Conservation (phyloP, 2,888 invertebrate species). For the Lasioglossum morio region DNA sequence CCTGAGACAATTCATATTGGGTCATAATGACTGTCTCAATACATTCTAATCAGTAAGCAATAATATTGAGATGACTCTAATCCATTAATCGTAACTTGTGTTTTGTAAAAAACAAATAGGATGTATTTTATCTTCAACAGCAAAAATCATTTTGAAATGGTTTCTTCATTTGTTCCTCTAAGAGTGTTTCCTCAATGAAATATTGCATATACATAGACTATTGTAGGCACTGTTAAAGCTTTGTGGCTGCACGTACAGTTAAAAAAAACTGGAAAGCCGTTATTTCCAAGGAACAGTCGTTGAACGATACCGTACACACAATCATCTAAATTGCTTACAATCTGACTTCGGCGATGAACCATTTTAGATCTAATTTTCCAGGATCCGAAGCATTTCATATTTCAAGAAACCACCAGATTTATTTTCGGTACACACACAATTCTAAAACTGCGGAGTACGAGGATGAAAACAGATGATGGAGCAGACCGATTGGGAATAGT, state of each 20-base stretch:
- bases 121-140: background rate
- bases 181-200: background rate
- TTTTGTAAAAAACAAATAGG: background rate
- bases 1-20: too few species aligned
- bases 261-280: background rate
- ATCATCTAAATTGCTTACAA: background rate
- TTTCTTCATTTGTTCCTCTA: background rate
- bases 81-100: too few species aligned
- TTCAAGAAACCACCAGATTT: background rate
- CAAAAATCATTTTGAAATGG: background rate
- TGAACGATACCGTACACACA: background rate
- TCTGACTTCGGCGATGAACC: background rate
- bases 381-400: background rate
- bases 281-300: background rate
- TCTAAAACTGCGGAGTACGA: background rate
- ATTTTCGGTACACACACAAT: background rate
- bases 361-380: background rate
- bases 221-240: background rate
- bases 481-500: background rate
- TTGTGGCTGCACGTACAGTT: background rate
- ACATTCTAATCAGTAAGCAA: too few species aligned
- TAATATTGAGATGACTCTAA: too few species aligned
- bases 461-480: background rate
- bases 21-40: too few species aligned
- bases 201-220: background rate